A percentile compares a stretch with the other conserved stretches of the same genome.
phyloP scores from a whole-genome alignment of 2,113 vertebrate species.

The Hoplias malabaricus region DNA sequence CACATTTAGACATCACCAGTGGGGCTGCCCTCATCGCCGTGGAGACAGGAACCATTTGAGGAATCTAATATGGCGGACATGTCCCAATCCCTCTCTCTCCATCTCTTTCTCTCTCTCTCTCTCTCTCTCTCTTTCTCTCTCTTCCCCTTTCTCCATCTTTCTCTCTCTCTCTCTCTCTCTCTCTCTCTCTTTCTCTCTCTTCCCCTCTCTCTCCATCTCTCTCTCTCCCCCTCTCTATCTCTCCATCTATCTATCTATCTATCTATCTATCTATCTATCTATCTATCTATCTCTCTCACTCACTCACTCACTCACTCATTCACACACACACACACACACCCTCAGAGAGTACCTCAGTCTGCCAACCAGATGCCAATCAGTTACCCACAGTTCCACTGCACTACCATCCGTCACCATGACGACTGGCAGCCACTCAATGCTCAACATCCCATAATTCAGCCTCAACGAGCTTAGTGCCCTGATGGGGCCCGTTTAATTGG shows the following conservation, averaged over 20 bases:
- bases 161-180: slow-evolving; percentile 36
- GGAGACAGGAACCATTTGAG: slow-evolving; percentile 75
- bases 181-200: not conserved
- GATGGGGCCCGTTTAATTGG: slow-evolving; percentile 85
- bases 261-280: not conserved
- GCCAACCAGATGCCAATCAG: slow-evolving; percentile 48
- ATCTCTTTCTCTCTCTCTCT: slow-evolving; percentile 13
- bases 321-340: too few species aligned
- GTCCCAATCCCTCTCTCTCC: slow-evolving; percentile 23
- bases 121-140: not conserved
- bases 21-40: slow-evolving; percentile 86
- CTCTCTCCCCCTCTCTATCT: slow-evolving; percentile 13
- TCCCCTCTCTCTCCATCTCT: not conserved
- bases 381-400: slow-evolving; percentile 44
- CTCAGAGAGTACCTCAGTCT: slow-evolving; percentile 19
- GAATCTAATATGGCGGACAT: slow-evolving; percentile 89
- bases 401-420: slow-evolving; percentile 38
- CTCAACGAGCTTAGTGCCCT: slow-evolving; percentile 75
- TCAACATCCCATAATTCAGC: slow-evolving; percentile 95
- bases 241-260: not conserved
- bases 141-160: not conserved
- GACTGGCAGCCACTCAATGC: slow-evolving; percentile 83
- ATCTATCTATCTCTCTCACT: slow-evolving; percentile 47
- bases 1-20: slow-evolving; percentile 77
- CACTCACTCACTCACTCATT: not conserved